Base-by-base conservation (phyloP, 2,888 invertebrate genomes). In the Aethes cnicana region DNA sequence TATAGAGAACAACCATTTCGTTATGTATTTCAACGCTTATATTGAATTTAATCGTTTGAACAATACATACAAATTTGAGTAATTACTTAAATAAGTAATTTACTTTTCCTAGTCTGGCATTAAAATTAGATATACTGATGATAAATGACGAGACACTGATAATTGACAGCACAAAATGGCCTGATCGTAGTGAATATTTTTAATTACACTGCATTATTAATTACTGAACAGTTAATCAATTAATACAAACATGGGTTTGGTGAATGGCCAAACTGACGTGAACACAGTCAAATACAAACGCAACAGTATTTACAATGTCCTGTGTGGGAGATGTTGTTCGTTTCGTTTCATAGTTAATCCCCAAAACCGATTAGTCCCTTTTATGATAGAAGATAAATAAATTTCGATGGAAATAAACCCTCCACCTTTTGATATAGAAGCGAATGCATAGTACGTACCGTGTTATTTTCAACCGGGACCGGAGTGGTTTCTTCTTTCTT, bases 191-290 rank as follows among this genome's bases (percentile, higher is more conserved):
- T 61, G 61, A 55, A 65, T 61, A 55, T 56, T 53, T 44, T 58
- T n/a, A 48, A 50, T 50, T 39, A 57, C 50, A 50, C 48, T 46
- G 52, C 37, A 32, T 37, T 42, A 56, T 55, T 56, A 44, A 54
- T 56, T 53, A 64, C 59, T 55, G 43, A 49, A 58, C 55, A 63
- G 61, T 64, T 61, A 65, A 65, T 62, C 54, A 58, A 64, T 56
- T 57, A 64, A 67, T 63, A 64, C 66, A 72, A 68, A 72, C 68
- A 64, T 44, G 61, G 61, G 57, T 57, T 56, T 55, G 50, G 66
- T 64, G 59, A 57, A 58, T 56, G 58, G 53, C 47, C 55, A 53
- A 49, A 57, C 42, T 36, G 12, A 32, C 26, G 42, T 48, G 30
- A 43, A 48, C 47, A 53, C 41, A 53, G 25, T 18, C 33, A 39